Conservation (phyloP, 2,888 invertebrate genomes). For the Standfussiana lucernea region DNA sequence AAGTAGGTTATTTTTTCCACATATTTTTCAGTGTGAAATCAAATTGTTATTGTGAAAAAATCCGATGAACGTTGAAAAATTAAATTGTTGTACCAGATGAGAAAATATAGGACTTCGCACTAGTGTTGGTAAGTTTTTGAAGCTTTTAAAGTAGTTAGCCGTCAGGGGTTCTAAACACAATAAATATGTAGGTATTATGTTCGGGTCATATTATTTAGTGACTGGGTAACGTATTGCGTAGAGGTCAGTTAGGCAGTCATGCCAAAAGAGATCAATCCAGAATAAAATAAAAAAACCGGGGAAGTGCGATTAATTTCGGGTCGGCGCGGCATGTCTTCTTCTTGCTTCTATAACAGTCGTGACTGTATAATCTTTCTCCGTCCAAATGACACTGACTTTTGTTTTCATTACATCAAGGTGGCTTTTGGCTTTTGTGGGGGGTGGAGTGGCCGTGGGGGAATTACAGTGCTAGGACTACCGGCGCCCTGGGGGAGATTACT, state of each 20-base stretch:
- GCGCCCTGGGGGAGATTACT: background rate
- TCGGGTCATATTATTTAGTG: too few species aligned
- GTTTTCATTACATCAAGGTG: background rate
- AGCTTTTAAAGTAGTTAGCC: background rate
- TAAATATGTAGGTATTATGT: too few species aligned
- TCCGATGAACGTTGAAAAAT: background rate
- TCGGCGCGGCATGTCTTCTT: too few species aligned
- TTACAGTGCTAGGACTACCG: background rate
- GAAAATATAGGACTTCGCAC: background rate
- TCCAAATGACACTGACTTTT: background rate
- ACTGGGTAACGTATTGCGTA: background rate
- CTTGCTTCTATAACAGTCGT: too few species aligned
- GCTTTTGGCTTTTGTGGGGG: background rate
- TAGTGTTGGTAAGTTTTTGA: slow-evolving; percentile 30
- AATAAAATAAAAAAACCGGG: too few species aligned
- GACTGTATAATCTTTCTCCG: too few species aligned
- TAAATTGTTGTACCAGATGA: slow-evolving; percentile 19
- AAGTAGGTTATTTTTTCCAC: background rate
- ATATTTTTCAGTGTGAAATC: background rate
- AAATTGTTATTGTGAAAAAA: slow-evolving; percentile 21
- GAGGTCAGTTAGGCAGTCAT: too few species aligned
- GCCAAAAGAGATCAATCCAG: too few species aligned
- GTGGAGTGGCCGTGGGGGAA: background rate
- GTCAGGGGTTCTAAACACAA: too few species aligned
- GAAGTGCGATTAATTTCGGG: too few species aligned